phyloP scores from a whole-genome alignment of 2,888 invertebrate species.

The Hoplodrina ambigua region DNA sequence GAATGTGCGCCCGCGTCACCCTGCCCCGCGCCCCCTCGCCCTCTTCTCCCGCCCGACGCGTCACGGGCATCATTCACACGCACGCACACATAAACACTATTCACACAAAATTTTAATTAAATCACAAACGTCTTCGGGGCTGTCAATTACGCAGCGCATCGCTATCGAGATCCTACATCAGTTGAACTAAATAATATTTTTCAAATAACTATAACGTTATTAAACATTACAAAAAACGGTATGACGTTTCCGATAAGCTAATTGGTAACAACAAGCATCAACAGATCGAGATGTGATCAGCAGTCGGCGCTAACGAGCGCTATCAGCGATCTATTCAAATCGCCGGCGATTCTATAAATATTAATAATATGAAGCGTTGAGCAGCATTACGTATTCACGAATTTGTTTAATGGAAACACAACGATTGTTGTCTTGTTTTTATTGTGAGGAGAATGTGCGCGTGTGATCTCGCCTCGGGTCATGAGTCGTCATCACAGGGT shows the following conservation, averaged over 20 bases:
- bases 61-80: slow-evolving; percentile 52
- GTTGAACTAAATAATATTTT: slow-evolving; percentile 41
- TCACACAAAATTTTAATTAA: slow-evolving; percentile 62
- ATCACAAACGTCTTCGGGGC: slow-evolving; percentile 34
- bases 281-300: slow-evolving; percentile 75
- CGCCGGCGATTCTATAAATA: slow-evolving; percentile 80
- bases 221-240: slow-evolving; percentile 57
- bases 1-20: slow-evolving; percentile 58
- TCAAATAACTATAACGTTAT: slow-evolving; percentile 37
- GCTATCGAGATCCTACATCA: slow-evolving; percentile 45
- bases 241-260: slow-evolving; percentile 77
- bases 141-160: slow-evolving; percentile 31
- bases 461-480: slow-evolving; percentile 79
- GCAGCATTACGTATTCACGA: slow-evolving; percentile 84
- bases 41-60: slow-evolving; percentile 9
- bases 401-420: slow-evolving; percentile 85
- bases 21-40: slow-evolving; percentile 1
- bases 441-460: slow-evolving; percentile 74
- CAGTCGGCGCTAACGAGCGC: slow-evolving; percentile 71
- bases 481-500: slow-evolving; percentile 78
- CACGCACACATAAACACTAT: slow-evolving; percentile 34
- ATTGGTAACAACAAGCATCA: slow-evolving; percentile 78
- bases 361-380: slow-evolving; percentile 78
- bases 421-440: slow-evolving; percentile 82
- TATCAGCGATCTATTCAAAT: slow-evolving; percentile 89